Evolutionary conservation across 2,113 vertebrate species (phyloP).

Genomic region (Taxidea taxus): DNA sequence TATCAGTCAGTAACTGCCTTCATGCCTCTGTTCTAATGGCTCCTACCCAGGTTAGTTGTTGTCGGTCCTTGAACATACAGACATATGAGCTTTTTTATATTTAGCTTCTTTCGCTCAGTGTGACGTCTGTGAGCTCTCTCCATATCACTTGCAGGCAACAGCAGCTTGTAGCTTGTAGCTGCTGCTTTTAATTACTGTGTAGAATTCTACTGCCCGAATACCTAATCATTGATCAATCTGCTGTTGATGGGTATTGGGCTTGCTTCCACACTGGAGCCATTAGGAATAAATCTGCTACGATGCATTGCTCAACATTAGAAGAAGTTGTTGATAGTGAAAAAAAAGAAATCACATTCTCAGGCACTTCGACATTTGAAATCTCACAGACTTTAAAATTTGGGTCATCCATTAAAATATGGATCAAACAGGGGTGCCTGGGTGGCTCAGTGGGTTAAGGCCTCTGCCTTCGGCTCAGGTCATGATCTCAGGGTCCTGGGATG

Average conservation of each 20-base stretch:
- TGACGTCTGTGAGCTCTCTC: background rate
- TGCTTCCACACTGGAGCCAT: background rate
- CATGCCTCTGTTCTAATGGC: too few relatives aligned
- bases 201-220: background rate
- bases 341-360: background rate
- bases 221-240: background rate
- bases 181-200: background rate
- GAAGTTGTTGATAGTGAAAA: background rate
- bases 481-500: too few relatives aligned
- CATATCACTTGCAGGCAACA: background rate
- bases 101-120: background rate
- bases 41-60: too few relatives aligned
- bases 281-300: background rate
- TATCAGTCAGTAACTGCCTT: too few relatives aligned
- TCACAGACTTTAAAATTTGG: background rate
- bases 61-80: too few relatives aligned
- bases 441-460: too few relatives aligned
- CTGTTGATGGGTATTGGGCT: background rate
- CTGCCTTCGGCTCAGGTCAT: too few relatives aligned
- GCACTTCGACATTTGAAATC: background rate
- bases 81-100: background rate
- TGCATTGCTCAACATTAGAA: background rate
- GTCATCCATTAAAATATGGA: background rate
- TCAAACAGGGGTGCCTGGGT: background rate
- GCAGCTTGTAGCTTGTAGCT: background rate